Conservation (phyloP, 2,113 vertebrate species). For the Indicator maculatus region DNA sequence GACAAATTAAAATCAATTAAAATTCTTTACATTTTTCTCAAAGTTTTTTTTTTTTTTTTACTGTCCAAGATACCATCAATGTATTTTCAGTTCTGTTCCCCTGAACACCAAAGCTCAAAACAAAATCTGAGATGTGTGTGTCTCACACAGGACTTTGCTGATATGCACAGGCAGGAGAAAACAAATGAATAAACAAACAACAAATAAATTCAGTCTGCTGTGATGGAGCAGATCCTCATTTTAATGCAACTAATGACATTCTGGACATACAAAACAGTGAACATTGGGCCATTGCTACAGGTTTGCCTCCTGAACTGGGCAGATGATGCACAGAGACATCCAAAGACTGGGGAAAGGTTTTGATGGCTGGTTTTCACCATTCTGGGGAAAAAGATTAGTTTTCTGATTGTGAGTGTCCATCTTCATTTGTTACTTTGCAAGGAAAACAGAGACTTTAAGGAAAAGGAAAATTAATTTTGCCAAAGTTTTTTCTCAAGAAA, state of each 20-base stretch:
- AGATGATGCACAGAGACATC: background rate
- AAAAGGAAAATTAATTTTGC: background rate
- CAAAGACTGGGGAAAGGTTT: background rate
- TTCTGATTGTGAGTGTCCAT: background rate
- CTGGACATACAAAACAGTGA: background rate
- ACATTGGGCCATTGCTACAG: rapidly evolving
- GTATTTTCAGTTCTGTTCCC: background rate
- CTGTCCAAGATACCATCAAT: background rate
- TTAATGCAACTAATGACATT: background rate
- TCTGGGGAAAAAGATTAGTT: background rate
- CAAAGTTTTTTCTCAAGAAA: background rate
- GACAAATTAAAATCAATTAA: constrained; percentile 9
- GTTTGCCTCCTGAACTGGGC: background rate
- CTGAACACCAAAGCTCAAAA: background rate
- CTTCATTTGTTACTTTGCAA: background rate
- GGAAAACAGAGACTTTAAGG: background rate
- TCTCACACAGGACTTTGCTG: background rate
- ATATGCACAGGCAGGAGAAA: background rate
- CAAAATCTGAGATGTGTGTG: background rate
- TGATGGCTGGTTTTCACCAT: background rate
- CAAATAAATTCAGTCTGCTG: background rate
- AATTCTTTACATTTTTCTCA: constrained; percentile 19
- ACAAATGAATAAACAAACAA: background rate
- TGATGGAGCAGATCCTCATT: background rate
- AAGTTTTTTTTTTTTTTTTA: background rate